phyloP scores from a whole-genome alignment of 2,113 vertebrate genomes.

The Cephalopholis sonnerati region DNA sequence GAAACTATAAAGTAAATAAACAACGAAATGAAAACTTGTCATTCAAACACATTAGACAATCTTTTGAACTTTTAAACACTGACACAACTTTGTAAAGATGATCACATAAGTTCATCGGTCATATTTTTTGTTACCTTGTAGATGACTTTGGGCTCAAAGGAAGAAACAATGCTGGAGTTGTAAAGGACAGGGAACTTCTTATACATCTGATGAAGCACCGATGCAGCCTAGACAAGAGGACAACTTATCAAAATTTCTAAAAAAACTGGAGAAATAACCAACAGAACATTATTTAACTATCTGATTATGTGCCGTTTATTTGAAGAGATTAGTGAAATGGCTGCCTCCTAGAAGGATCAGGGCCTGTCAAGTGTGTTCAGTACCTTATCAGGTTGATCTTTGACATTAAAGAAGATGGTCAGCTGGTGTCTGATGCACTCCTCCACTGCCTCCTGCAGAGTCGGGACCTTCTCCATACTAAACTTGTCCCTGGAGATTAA shows the following conservation, averaged over 20 bases:
- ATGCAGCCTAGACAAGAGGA: slow-evolving; percentile 84
- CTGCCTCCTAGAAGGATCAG: background rate
- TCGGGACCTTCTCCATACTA: slow-evolving; percentile 90
- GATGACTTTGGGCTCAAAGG: slow-evolving; percentile 95
- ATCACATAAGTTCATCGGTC: background rate
- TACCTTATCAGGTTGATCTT: slow-evolving; percentile 93
- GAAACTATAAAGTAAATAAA: background rate
- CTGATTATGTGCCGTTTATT: background rate
- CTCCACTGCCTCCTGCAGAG: slow-evolving; percentile 91
- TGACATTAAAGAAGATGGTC: slow-evolving; percentile 93
- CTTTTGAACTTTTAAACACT: background rate
- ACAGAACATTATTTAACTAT: background rate
- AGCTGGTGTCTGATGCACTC: slow-evolving; percentile 90
- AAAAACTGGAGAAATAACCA: background rate
- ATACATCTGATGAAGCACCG: slow-evolving; percentile 88
- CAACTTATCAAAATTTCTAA: background rate
- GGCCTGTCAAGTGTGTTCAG: background rate
- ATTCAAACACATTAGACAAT: background rate
- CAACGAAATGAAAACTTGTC: background rate
- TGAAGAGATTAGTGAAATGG: background rate
- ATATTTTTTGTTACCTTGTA: slow-evolving; percentile 88
- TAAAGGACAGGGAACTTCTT: slow-evolving; percentile 90
- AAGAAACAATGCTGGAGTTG: slow-evolving; percentile 92
- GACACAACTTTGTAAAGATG: background rate
- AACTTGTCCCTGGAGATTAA: slow-evolving; percentile 85